A percentile compares a stretch with the other conserved stretches of the same genome.
These are phyloP conservation scores for Tenthredo distinguenda DNA, from an alignment of 2,888 invertebrate genomes.

Conservation along the genomic window DNA sequence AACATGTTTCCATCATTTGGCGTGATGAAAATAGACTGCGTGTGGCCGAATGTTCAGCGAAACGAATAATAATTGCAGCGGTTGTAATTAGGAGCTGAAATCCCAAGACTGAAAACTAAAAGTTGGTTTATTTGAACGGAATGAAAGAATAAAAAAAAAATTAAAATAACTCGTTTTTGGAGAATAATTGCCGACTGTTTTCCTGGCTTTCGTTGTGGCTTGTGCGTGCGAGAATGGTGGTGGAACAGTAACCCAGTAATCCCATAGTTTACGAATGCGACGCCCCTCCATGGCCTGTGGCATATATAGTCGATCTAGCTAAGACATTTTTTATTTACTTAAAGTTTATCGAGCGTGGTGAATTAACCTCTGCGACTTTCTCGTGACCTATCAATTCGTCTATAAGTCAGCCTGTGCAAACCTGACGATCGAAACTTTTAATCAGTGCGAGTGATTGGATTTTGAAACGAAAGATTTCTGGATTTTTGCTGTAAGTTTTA, in stretches of 20 bases:
- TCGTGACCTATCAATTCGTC: constrained; percentile 36
- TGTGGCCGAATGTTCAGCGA: not conserved
- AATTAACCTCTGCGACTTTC: constrained; percentile 33
- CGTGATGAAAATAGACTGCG: not conserved
- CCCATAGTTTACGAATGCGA: constrained; percentile 51
- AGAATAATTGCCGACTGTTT: constrained; percentile 30
- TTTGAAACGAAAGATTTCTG: not conserved
- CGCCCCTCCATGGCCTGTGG: constrained; percentile 60
- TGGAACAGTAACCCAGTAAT: constrained; percentile 71
- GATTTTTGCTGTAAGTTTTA: constrained; percentile 40
- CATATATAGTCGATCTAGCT: constrained; percentile 67
- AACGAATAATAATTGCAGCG: not conserved
- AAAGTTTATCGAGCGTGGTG: constrained; percentile 57
- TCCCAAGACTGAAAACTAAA: not conserved
- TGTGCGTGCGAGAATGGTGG: constrained; percentile 45
- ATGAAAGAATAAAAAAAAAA: constrained; percentile 6
- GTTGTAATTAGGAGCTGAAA: not conserved
- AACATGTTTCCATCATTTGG: not conserved
- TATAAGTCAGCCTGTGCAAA: not conserved
- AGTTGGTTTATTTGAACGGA: constrained; percentile 2
- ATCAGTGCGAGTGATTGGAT: constrained; percentile 48
- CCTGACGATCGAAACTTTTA: not conserved
- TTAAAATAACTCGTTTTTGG: constrained; percentile 38
- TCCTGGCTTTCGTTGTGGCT: constrained; percentile 24
- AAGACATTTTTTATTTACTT: constrained; percentile 63